Evolutionary conservation across 2,797 vertebrate species (phyloP).

Genomic region (Spheniscus humboldti): DNA sequence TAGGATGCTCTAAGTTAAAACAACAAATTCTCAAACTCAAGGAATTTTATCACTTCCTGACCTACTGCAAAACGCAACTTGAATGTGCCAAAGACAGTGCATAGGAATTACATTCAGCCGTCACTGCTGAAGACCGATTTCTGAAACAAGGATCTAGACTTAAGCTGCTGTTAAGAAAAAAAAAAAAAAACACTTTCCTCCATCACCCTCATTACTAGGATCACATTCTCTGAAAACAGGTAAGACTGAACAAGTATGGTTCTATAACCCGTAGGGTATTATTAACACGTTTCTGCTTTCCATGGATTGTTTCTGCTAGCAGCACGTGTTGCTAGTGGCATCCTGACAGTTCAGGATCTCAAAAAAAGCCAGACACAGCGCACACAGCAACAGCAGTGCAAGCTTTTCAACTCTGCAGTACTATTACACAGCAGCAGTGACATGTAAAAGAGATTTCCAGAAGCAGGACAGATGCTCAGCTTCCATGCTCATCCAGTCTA

Average conservation of each 20-base stretch:
- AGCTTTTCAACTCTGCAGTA: background rate
- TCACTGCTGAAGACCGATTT: background rate
- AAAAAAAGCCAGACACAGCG: background rate
- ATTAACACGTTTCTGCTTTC: background rate
- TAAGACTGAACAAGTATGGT: background rate
- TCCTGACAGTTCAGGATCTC: background rate
- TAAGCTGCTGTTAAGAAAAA: background rate
- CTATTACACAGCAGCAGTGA: background rate
- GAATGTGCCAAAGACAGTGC: background rate
- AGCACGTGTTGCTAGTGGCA: background rate
- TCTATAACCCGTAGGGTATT: accelerated
- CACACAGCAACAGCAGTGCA: background rate
- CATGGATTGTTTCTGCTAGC: background rate
- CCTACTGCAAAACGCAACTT: background rate
- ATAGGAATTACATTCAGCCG: background rate
- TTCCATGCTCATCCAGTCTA: background rate
- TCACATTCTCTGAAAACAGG: background rate
- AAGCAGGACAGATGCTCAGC: background rate
- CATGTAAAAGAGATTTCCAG: background rate
- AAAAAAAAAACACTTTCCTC: background rate
- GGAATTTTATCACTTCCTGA: background rate
- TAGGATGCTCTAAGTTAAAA: background rate
- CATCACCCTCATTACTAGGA: background rate
- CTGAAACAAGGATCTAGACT: background rate
- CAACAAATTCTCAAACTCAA: background rate